phyloP scores from a whole-genome alignment of 2,888 invertebrate genomes.

The Melitaea athalia region DNA sequence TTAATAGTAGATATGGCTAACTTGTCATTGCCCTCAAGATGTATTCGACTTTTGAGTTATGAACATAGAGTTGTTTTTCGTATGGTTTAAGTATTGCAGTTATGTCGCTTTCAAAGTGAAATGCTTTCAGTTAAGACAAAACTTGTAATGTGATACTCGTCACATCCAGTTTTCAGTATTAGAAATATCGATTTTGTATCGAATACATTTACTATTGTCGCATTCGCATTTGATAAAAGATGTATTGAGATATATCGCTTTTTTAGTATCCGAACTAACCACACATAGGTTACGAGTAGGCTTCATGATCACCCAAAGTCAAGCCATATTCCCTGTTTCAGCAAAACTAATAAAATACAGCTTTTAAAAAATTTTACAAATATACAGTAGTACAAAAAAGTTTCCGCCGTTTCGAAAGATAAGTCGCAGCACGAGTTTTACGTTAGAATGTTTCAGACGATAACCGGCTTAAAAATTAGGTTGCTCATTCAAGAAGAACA shows the following conservation, averaged over 20 bases:
- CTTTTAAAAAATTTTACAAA: too few relatives aligned
- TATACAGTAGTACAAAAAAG: too few relatives aligned
- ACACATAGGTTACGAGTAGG: too few relatives aligned
- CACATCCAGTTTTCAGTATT: conserved; percentile 39
- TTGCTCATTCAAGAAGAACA: too few relatives aligned
- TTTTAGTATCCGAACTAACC: not conserved
- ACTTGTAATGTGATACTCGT: conserved; percentile 46
- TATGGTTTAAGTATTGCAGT: conserved; percentile 1
- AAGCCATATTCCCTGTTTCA: too few relatives aligned
- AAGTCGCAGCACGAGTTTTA: too few relatives aligned
- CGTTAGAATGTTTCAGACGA: too few relatives aligned
- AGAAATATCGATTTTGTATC: conserved; percentile 37
- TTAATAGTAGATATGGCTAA: not conserved
- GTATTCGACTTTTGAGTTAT: conserved; percentile 10
- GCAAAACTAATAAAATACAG: too few relatives aligned
- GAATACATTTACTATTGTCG: conserved; percentile 21
- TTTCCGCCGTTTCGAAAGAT: too few relatives aligned
- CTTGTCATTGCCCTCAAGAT: not conserved
- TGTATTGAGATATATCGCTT: not conserved
- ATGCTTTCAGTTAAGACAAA: conserved; percentile 43
- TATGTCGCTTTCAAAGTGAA: conserved; percentile 24
- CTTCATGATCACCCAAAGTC: too few relatives aligned
- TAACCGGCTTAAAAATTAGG: too few relatives aligned
- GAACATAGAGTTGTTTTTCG: conserved; percentile 10
- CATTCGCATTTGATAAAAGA: not conserved